Base-by-base conservation (phyloP, 2,888 invertebrate genomes). In the Sabatieria punctata region DNA sequence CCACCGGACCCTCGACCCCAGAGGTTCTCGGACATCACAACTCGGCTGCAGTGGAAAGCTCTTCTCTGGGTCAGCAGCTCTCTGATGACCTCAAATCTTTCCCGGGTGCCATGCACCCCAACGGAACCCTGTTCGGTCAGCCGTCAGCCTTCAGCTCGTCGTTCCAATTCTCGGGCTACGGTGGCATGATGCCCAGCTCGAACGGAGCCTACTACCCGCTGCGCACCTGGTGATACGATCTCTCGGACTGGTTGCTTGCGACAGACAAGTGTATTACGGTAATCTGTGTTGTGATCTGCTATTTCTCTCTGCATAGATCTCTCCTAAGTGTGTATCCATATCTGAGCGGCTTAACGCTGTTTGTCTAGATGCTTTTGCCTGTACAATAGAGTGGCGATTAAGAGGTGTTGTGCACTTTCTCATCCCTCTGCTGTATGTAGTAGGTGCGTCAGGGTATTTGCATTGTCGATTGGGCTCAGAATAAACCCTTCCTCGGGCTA, bases 171-270 rank as follows among this genome's bases (percentile, higher is more conserved):
- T 38, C 43, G 15, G 38, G 49, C 41, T 41, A 43, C 42, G 40
- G 49, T 48, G 45, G 51, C 51, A 48, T 54, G 55, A 42, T 52
- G 49, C 57, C 71, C 67, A 68, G 50, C 66, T 68, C 55, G 72
- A 63, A 71, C 58, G 73, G 73, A 56, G 71, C 74, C 69, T 36
- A 36, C 25, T 44, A 44, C 21, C 24, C 44, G 23, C 36, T 44
- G 44, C 8, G 44, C 4, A 24, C 37, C n/a, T 44, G 44, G 44
- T 44, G 38, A 44, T n/a, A 37, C 8, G 6, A 8, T 6, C 11
- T 15, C 37, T 6, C 6, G 37, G 18, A 37, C n/a, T 30, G 8
- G 11, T 30, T 15, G 15, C 30, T 30, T 15, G 15, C 30, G n/a
- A n/a, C n/a, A n/a, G n/a, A n/a, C n/a, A n/a, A n/a, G n/a, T n/a